These are phyloP conservation scores for Sus scrofa DNA, from an alignment of 2,113 vertebrate genomes.

Conservation along the genomic window DNA sequence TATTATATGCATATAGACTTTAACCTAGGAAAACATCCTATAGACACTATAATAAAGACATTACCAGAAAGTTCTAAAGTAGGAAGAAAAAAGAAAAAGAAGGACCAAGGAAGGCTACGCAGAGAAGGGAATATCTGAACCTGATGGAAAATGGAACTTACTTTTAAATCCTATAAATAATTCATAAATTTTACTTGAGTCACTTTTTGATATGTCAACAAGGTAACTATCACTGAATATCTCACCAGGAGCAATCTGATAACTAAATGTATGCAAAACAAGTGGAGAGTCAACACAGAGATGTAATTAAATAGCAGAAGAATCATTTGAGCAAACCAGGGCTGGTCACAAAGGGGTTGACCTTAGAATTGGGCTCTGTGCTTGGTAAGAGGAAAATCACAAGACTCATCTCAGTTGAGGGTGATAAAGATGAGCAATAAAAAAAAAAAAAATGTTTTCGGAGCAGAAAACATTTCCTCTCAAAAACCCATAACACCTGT, in stretches of 20 bases:
- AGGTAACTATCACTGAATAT: neutral
- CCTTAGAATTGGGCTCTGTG: neutral
- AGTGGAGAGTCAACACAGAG: neutral
- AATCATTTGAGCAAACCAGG: neutral
- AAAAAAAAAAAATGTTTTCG: neutral
- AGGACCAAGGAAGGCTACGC: neutral
- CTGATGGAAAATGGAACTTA: neutral
- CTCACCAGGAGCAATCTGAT: neutral
- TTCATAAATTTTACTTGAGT: neutral
- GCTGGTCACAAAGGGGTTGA: neutral
- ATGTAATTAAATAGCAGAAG: neutral
- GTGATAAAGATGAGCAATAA: neutral
- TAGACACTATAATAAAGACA: neutral
- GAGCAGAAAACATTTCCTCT: neutral
- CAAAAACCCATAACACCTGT: neutral
- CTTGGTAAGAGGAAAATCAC: conserved; percentile 39
- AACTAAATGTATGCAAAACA: neutral
- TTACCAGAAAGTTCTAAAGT: neutral
- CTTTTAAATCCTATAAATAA: neutral
- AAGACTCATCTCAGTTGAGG: neutral
- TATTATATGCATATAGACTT: neutral
- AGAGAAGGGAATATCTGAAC: neutral
- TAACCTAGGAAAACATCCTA: neutral
- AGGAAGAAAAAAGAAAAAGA: neutral
- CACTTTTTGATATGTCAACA: neutral